phyloP scores from a whole-genome alignment of 2,888 invertebrate genomes.

The Pandemis heparana region DNA sequence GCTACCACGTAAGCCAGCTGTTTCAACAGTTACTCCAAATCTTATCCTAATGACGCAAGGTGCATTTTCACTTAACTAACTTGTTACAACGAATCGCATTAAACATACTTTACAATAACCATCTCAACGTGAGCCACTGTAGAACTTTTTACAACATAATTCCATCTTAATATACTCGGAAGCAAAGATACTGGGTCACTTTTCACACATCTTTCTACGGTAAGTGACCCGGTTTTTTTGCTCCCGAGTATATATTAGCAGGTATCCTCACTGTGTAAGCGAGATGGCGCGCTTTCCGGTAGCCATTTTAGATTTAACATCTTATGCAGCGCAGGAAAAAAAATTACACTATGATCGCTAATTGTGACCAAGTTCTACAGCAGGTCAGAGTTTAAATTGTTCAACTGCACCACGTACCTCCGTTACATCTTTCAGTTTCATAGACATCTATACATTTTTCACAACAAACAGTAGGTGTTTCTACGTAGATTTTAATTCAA shows the following conservation, averaged over 20 bases:
- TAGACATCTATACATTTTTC: constrained; percentile 45
- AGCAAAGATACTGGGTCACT: too few relatives aligned
- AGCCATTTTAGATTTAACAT: too few relatives aligned
- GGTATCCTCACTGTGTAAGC: too few relatives aligned
- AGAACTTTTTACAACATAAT: not conserved
- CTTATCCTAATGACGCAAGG: constrained; percentile 32
- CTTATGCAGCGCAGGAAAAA: too few relatives aligned
- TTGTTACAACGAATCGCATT: constrained; percentile 39
- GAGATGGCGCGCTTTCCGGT: too few relatives aligned
- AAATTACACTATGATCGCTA: too few relatives aligned
- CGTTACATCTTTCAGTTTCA: constrained; percentile 18
- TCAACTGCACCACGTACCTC: constrained; percentile 1
- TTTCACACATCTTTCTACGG: too few relatives aligned
- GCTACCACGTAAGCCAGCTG: constrained; percentile 48
- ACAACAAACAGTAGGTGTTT: constrained; percentile 62
- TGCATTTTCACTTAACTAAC: constrained; percentile 39
- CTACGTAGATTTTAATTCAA: constrained; percentile 62
- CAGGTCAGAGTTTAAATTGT: not conserved
- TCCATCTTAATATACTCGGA: too few relatives aligned
- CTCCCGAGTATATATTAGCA: too few relatives aligned
- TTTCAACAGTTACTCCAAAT: constrained; percentile 45
- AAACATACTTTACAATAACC: constrained; percentile 41
- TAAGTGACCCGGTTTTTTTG: too few relatives aligned
- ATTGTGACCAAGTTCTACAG: not conserved
- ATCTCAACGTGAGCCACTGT: not conserved